These are phyloP conservation scores for Antheraea mylitta DNA, from an alignment of 1,140 invertebrate species.

Conservation along the genomic window DNA sequence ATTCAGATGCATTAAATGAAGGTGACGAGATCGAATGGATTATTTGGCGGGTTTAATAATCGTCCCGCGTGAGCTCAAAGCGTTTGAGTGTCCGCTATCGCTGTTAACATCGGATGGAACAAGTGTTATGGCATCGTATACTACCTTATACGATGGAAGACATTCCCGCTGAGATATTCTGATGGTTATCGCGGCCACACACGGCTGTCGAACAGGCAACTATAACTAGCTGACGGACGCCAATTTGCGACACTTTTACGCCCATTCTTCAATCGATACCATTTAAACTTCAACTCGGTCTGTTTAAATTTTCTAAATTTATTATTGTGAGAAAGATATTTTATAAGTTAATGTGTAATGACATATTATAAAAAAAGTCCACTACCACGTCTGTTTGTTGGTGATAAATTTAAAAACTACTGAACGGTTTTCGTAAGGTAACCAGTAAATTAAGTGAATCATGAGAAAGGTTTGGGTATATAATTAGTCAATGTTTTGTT, in stretches of 20 bases:
- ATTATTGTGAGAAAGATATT: neutral
- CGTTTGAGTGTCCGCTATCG: slow-evolving; percentile 39
- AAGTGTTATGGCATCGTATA: slow-evolving; percentile 62
- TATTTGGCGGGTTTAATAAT: slow-evolving; percentile 43
- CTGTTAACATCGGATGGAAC: slow-evolving; percentile 48
- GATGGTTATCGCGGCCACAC: slow-evolving; percentile 57
- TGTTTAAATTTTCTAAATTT: neutral
- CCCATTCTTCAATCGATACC: slow-evolving; percentile 44
- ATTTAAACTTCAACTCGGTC: slow-evolving; percentile 31
- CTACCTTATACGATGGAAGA: slow-evolving; percentile 51
- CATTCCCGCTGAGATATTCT: slow-evolving; percentile 45
- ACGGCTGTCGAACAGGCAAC: slow-evolving; percentile 29
- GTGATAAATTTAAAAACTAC: too few relatives aligned
- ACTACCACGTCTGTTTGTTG: too few relatives aligned
- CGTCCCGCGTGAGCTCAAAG: slow-evolving; percentile 39
- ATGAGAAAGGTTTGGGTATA: too few relatives aligned
- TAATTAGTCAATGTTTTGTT: too few relatives aligned
- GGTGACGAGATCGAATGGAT: slow-evolving; percentile 25
- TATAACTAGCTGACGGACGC: slow-evolving; percentile 49
- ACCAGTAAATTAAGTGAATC: too few relatives aligned
- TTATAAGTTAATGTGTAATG: too few relatives aligned
- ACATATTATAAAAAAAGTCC: too few relatives aligned
- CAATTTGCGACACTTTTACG: slow-evolving; percentile 49
- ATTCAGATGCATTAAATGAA: slow-evolving; percentile 13
- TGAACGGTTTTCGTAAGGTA: too few relatives aligned